These are phyloP conservation scores for Xyliphius kryptos DNA, from an alignment of 2,113 vertebrate genomes.

Conservation along the genomic window DNA sequence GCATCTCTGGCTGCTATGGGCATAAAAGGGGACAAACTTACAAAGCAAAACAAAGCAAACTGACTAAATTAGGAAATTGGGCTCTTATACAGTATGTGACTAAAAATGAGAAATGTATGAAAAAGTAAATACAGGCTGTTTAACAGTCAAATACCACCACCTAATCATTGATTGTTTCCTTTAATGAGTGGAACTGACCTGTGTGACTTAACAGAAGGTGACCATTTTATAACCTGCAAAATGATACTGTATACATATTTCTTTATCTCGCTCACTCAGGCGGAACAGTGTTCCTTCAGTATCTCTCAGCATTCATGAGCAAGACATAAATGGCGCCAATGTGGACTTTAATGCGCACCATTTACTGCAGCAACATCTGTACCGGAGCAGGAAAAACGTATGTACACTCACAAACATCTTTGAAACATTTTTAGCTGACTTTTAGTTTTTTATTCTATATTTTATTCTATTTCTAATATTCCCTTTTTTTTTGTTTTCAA, in stretches of 20 bases:
- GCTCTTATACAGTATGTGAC: too few relatives aligned
- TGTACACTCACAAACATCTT: slow-evolving; percentile 9
- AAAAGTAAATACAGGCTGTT: slow-evolving; percentile 16
- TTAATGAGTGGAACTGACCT: background rate
- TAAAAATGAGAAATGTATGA: background rate
- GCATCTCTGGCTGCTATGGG: too few relatives aligned
- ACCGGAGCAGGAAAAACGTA: slow-evolving; percentile 87
- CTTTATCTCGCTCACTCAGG: slow-evolving; percentile 57
- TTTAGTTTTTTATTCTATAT: too few relatives aligned
- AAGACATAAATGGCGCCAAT: slow-evolving; percentile 70
- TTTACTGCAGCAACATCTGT: slow-evolving; percentile 86
- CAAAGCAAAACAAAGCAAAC: too few relatives aligned
- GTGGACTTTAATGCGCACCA: slow-evolving; percentile 79
- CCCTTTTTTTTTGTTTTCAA: too few relatives aligned
- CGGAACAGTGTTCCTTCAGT: slow-evolving; percentile 76
- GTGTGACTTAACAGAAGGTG: slow-evolving; percentile 3
- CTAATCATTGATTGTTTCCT: background rate
- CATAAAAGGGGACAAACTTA: too few relatives aligned
- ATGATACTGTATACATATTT: background rate
- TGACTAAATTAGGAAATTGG: too few relatives aligned
- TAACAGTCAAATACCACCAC: slow-evolving; percentile 20
- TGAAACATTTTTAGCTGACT: too few relatives aligned
- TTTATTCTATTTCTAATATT: too few relatives aligned
- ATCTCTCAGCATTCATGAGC: slow-evolving; percentile 83
- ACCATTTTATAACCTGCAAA: background rate